Conservation (phyloP, 2,888 invertebrate genomes). For the Hecatera dysodea region DNA sequence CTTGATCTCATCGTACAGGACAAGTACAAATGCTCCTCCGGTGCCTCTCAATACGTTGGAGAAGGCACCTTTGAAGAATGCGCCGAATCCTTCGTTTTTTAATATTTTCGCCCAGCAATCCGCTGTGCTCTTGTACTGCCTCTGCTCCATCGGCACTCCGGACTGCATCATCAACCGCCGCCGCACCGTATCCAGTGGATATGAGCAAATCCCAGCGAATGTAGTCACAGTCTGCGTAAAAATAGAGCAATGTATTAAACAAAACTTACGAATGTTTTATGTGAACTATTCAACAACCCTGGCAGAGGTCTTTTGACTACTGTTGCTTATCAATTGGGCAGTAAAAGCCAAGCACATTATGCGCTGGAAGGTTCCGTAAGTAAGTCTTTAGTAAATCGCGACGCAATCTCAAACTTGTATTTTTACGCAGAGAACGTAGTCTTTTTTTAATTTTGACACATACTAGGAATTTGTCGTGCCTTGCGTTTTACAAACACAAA, state of each 20-base stretch:
- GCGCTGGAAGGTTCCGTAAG: constrained; percentile 97
- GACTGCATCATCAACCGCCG: constrained; percentile 99
- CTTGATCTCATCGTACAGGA: constrained; percentile 97
- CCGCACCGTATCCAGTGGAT: constrained; percentile 98
- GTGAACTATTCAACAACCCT: constrained; percentile 89
- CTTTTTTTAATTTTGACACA: too few species aligned
- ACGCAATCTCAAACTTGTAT: background rate
- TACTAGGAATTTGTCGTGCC: too few species aligned
- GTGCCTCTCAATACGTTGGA: constrained; percentile 98
- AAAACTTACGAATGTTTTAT: background rate
- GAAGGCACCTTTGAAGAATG: constrained; percentile 99
- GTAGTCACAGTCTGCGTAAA: constrained; percentile 91
- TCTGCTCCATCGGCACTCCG: constrained; percentile 94
- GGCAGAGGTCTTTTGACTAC: constrained; percentile 98
- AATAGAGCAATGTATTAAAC: background rate
- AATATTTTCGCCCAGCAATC: constrained; percentile 97
- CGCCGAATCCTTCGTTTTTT: constrained; percentile 94
- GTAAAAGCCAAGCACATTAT: constrained; percentile 94
- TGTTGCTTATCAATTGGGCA: constrained; percentile 98
- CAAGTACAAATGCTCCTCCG: constrained; percentile 97
- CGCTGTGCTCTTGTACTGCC: constrained; percentile 96
- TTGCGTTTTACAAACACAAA: too few species aligned
- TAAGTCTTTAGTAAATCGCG: constrained; percentile 29
- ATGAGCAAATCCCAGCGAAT: constrained; percentile 97
- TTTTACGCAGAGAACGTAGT: too few species aligned